A percentile compares a stretch with the other conserved stretches of the same genome.
Conservation (phyloP, 2,888 invertebrate species). For the Caenorhabditis sp. region DNA sequence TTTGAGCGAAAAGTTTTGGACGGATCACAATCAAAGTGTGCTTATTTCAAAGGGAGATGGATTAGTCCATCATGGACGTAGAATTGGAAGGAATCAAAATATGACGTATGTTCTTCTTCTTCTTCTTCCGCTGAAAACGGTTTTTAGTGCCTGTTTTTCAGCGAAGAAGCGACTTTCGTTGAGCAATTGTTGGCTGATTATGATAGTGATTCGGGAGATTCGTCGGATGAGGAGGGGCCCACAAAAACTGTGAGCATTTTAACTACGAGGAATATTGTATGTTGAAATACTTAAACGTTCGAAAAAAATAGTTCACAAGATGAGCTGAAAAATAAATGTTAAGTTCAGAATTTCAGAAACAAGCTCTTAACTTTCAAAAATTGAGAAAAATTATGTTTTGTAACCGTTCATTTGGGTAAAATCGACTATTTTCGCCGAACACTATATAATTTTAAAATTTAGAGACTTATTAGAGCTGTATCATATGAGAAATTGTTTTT, state of each 20-base stretch:
- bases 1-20: constrained; percentile 80
- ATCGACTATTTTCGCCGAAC: no score
- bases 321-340: not conserved
- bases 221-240: constrained; percentile 22
- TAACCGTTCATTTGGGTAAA: no score
- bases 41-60: constrained; percentile 1
- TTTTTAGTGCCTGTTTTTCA: not conserved
- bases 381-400: no score
- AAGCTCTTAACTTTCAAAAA: constrained; percentile 14
- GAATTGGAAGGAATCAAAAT: constrained; percentile 13
- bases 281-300: no score
- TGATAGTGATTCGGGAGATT: constrained; percentile 11
- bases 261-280: no score
- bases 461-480: no score
- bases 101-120: constrained; percentile 1
- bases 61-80: not conserved
- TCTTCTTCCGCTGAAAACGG: no score
- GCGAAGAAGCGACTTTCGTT: not conserved
- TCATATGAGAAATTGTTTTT: no score
- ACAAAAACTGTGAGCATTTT: no score
- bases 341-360: constrained; percentile 11
- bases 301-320: no score
- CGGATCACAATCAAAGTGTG: constrained; percentile 45
- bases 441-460: no score
- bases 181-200: constrained; percentile 14